A percentile compares a stretch with the other conserved stretches of the same genome.
Evolutionary conservation across 2,888 invertebrate species (phyloP).

Genomic region (Achlya flavicornis): DNA sequence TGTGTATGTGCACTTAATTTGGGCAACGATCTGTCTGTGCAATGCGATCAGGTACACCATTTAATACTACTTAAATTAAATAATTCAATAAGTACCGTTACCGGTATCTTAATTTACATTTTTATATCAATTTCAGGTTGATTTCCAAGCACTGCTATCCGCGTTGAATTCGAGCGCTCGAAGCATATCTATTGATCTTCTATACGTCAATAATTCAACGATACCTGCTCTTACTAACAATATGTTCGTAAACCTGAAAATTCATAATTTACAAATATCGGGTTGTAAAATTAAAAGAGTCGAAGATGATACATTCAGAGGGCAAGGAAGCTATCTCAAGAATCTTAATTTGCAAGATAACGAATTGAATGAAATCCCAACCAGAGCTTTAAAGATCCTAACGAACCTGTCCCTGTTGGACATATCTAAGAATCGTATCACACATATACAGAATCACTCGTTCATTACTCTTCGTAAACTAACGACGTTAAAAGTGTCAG

Average conservation of each 20-base stretch:
- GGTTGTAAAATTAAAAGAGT: conserved; percentile 90
- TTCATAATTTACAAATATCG: conserved; percentile 93
- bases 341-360: conserved; percentile 95
- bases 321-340: conserved; percentile 91
- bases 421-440: conserved; percentile 92
- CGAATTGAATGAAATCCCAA: conserved; percentile 90
- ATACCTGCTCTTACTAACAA: conserved; percentile 87
- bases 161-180: conserved; percentile 88
- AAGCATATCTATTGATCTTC: conserved; percentile 89
- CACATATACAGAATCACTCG: conserved; percentile 88
- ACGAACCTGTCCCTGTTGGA: conserved; percentile 91
- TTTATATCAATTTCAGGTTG: conserved; percentile 81
- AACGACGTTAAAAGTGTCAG: conserved; percentile 92
- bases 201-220: conserved; percentile 95
- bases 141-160: conserved; percentile 89
- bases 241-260: conserved; percentile 87
- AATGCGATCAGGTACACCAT: conserved; percentile 89
- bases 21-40: conserved; percentile 92
- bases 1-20: conserved; percentile 95
- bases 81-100: not conserved
- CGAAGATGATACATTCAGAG: conserved; percentile 89
- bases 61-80: conserved; percentile 3
- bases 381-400: conserved; percentile 87
- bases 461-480: conserved; percentile 89
- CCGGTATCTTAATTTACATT: conserved; percentile 7